Evolutionary conservation across 2,888 invertebrate genomes (phyloP), one percentile per base, ranked within the genome.

Genomic region (Theretra japonica): DNA sequence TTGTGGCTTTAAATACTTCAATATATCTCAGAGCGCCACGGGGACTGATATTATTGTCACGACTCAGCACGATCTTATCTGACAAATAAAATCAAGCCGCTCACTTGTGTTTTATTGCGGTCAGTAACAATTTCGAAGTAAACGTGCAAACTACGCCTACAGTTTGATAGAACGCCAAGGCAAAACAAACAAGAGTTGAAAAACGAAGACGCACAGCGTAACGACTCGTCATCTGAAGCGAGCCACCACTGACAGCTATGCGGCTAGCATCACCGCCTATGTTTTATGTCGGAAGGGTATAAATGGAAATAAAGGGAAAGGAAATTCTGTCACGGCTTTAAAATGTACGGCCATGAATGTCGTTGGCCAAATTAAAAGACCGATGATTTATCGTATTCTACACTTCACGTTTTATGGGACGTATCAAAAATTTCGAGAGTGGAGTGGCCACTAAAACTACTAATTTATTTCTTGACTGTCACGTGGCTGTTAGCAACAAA

Each of bases 281-380:
- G 86, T 88, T 90, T 90, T 90, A 90, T 85, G 86, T 83, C 85
- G 53, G 83, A 84, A 79, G 82, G 83, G 78, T 76, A 83, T 83
- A 84, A 86, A 87, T 83, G 80, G 80, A 84, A 88, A 87, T 87
- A 86, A 89, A 89, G 87, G 82, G 84, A 86, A 82, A 80, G 80
- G 80, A 82, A 86, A 86, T 86, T 83, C 86, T 86, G 85, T 84
- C 85, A 84, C 82, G 85, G 79, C 83, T 82, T 82, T 82, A 79
- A 84, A 86, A 87, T 81, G 85, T 82, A 85, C 80, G 80, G 79
- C 83, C 78, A 83, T 81, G 83, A 84, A 88, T 83, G 88, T 85
- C 86, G 85, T 83, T 82, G 82, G 82, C 83, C 82, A 89, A 90
- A 90, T 90, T 90, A 90, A 90, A 91, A 86, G 79, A 82, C 33